Conservation (phyloP, 1,140 invertebrate genomes). For the Platorchestia sp. region DNA sequence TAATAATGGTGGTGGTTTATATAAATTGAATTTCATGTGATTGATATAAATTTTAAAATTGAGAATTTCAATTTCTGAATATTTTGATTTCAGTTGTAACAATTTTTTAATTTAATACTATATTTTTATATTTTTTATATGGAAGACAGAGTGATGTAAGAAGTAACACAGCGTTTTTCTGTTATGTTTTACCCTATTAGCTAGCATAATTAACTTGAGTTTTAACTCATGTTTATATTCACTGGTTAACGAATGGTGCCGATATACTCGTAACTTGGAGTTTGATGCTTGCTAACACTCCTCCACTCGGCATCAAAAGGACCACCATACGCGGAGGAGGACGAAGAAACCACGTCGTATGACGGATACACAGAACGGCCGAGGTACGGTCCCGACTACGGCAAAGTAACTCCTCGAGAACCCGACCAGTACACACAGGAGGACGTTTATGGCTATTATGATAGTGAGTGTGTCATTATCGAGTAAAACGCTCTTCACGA, state of each 20-base stretch:
- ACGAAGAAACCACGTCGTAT: slow-evolving; percentile 57
- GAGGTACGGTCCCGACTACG: slow-evolving; percentile 36
- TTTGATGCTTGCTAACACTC: background rate
- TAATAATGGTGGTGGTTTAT: too few species aligned
- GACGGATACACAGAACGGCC: slow-evolving; percentile 37
- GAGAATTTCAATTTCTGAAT: background rate
- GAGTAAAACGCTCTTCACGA: background rate
- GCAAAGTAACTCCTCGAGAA: background rate
- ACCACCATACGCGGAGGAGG: background rate
- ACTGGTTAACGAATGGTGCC: background rate
- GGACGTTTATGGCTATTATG: slow-evolving; percentile 51
- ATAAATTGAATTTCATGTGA: background rate
- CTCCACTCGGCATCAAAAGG: background rate
- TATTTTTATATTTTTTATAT: too few species aligned
- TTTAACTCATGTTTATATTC: background rate
- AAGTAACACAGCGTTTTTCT: too few species aligned
- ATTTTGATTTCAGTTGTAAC: background rate
- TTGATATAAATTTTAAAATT: background rate
- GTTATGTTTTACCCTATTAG: too few species aligned
- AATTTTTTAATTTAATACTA: background rate
- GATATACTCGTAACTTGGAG: background rate
- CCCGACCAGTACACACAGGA: slow-evolving; percentile 15
- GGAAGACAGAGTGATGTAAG: too few species aligned
- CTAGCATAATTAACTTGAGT: too few species aligned
- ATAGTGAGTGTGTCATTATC: background rate